Evolutionary conservation across 2,797 vertebrate species (phyloP).

Genomic region (Picus viridis): DNA sequence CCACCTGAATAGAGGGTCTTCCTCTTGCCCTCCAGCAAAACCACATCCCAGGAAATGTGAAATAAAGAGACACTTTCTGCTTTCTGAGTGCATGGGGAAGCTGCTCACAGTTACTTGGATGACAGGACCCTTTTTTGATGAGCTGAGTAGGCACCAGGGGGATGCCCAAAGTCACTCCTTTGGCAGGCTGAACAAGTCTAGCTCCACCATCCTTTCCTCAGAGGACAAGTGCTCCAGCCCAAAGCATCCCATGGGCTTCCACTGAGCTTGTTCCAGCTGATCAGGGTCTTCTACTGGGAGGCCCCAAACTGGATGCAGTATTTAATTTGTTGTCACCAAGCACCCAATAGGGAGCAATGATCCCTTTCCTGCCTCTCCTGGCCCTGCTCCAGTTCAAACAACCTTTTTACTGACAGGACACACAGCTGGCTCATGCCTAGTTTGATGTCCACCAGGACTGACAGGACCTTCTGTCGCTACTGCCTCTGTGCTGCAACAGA

Average conservation of each 20-base stretch:
- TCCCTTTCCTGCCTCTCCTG: background rate
- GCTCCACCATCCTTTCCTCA: background rate
- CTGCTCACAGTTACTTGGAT: background rate
- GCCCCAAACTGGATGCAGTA: too few relatives aligned
- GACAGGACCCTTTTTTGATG: background rate
- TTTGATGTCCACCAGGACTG: background rate
- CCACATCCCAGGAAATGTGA: accelerated
- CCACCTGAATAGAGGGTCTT: slow-evolving; percentile 29
- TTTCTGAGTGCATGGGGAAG: accelerated
- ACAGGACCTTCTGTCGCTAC: background rate
- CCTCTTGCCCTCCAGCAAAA: background rate
- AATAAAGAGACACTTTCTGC: accelerated
- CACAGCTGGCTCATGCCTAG: too few relatives aligned
- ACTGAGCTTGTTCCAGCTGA: background rate
- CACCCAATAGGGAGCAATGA: background rate
- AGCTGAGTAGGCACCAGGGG: background rate
- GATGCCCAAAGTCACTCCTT: background rate
- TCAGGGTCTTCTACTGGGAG: background rate
- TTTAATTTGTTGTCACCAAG: background rate
- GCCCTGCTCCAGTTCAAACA: background rate
- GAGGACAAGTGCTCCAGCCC: background rate
- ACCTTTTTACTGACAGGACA: background rate
- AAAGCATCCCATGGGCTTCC: background rate
- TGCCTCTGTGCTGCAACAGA: accelerated
- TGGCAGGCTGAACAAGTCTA: background rate